phyloP scores from a whole-genome alignment of 2,797 vertebrate genomes.

The Aplochiton taeniatus region DNA sequence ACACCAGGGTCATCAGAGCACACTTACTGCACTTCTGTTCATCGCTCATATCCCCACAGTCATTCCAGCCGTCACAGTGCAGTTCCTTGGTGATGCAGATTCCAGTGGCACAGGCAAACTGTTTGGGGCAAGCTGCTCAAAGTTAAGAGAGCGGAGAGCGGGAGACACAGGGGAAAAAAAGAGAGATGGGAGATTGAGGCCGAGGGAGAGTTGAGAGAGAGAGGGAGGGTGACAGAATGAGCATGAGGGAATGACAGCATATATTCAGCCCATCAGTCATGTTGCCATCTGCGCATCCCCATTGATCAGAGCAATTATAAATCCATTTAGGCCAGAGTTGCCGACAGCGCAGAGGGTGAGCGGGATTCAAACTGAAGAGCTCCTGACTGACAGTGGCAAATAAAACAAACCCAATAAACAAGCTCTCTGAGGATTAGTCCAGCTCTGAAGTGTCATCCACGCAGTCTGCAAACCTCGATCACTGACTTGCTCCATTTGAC shows the following conservation, averaged over 20 bases:
- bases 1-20: neutral
- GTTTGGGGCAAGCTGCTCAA: conserved; percentile 70
- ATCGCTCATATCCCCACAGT: conserved; percentile 82
- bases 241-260: conserved; percentile 42
- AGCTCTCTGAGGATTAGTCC: conserved; percentile 57
- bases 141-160: neutral
- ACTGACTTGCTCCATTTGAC: conserved; percentile 49
- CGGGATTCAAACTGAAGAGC: conserved; percentile 46
- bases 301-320: conserved; percentile 65
- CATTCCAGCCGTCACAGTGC: conserved; percentile 82
- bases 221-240: conserved; percentile 34
- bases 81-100: conserved; percentile 64
- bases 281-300: conserved; percentile 43
- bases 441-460: conserved; percentile 45
- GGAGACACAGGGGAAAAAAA: neutral
- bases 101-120: conserved; percentile 70
- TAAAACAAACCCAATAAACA: conserved; percentile 62
- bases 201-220: neutral
- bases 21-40: conserved; percentile 76
- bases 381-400: conserved; percentile 62
- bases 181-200: neutral
- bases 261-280: conserved; percentile 50
- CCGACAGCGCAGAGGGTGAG: conserved; percentile 44
- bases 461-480: conserved; percentile 35
- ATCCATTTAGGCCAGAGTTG: conserved; percentile 57